These are phyloP conservation scores for Pteropus rufus DNA, from an alignment of 2,797 vertebrate genomes.

Conservation along the genomic window DNA sequence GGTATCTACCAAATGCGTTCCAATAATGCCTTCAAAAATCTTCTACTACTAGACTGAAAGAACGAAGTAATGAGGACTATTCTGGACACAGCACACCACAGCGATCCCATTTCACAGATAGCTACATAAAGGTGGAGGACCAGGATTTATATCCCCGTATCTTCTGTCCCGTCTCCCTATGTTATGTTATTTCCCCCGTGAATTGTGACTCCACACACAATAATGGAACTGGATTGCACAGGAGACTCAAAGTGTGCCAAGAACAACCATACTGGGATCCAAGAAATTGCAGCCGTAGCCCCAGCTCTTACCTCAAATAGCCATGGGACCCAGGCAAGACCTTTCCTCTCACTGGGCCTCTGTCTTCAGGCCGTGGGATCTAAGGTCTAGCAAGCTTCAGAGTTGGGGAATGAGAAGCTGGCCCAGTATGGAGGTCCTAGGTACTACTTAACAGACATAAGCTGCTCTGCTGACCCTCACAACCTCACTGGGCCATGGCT, in stretches of 20 bases:
- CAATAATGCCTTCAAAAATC: not conserved
- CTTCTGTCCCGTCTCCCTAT: not conserved
- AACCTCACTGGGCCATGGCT: not conserved
- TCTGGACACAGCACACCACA: not conserved
- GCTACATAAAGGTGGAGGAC: not conserved
- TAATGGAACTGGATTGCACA: not conserved
- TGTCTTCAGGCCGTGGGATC: not conserved
- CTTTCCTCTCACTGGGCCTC: not conserved
- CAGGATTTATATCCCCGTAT: not conserved
- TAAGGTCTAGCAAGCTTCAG: not conserved
- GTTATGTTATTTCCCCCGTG: too few species aligned
- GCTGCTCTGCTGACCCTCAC: not conserved
- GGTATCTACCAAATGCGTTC: not conserved
- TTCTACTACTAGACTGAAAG: not conserved
- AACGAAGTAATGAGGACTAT: accelerated
- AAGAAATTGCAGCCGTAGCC: not conserved
- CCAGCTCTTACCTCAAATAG: not conserved
- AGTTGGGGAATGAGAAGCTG: not conserved
- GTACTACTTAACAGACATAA: not conserved
- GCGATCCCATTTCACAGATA: not conserved
- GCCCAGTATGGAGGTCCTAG: not conserved
- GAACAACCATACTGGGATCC: not conserved
- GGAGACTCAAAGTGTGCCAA: not conserved
- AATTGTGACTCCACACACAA: not conserved
- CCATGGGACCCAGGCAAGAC: not conserved